Evolutionary conservation across 2,797 vertebrate genomes (phyloP), one percentile per base, ranked within the genome.

Genomic region (Capromys pilorides): DNA sequence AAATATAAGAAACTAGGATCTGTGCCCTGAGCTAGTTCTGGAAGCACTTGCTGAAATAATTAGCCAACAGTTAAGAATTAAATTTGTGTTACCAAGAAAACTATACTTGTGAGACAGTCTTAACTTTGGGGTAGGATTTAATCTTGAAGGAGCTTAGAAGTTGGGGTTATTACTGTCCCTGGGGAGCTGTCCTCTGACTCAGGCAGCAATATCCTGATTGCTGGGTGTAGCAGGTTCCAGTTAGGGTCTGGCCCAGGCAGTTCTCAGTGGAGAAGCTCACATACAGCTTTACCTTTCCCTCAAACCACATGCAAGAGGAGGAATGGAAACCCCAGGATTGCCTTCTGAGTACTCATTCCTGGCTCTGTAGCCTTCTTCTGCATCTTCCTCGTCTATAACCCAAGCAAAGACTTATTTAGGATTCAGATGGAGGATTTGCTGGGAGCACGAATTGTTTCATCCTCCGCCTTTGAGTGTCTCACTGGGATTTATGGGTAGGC

Each of bases 61-160:
- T 92, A 49, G 91, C 59, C 28, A 84, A 31, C 67, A 41, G 81
- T 86, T 39, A 24, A 33, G 61, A 73, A 54, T 54, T 41, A 64
- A 84, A 31, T 86, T 73, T 39, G 21, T 54, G 10, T 71, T 45
- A 73, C 64, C 51, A 71, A 83, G 49, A 75, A 79, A 96, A 39
- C 69, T 26, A 0, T 24, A 8, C 28, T 73, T 67, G 26, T 61
- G 10, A 24, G 57, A 33, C 6, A 51, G 12, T 57, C 22, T 57
- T 66, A 39, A 80, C n/a, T 75, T 31, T 61, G 41, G 90, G 69
- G 64, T 79, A 57, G 79, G 57, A 45, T 93, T 83, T 13, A 69
- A 57, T 62, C 59, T 45, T 14, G 0, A 73, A 82, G n/a, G 83
- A 66, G 31, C 21, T 19, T 13, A 51, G 39, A 84, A 51, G 45